Evolutionary conservation across 2,113 vertebrate genomes (phyloP).

Genomic region (Zosterops lateralis): DNA sequence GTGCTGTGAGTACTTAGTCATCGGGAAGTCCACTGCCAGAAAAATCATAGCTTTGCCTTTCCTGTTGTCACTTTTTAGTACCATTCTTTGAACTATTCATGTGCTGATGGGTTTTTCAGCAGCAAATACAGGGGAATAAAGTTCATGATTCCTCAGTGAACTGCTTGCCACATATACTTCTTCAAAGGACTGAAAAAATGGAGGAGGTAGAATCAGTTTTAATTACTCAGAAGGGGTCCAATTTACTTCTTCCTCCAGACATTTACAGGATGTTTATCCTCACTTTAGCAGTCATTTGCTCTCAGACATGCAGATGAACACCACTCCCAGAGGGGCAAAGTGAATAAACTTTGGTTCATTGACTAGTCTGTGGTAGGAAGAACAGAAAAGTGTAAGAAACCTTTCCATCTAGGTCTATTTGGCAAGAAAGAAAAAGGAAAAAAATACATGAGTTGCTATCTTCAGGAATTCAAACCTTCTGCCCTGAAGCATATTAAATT

Average conservation of each 20-base stretch:
- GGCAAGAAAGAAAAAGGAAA: constrained; percentile 54
- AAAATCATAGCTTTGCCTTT: constrained; percentile 39
- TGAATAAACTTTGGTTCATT: constrained; percentile 42
- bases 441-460: constrained; percentile 40
- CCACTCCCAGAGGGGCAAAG: background rate
- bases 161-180: background rate
- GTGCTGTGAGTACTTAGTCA: constrained; percentile 43
- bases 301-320: background rate
- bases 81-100: constrained; percentile 36
- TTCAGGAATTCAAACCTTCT: constrained; percentile 60
- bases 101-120: constrained; percentile 35
- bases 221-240: background rate
- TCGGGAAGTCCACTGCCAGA: constrained; percentile 4
- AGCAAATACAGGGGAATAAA: background rate
- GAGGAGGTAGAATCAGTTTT: background rate
- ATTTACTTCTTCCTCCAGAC: background rate
- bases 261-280: background rate
- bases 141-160: background rate
- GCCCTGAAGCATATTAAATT: constrained; percentile 47
- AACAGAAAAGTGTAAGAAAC: constrained; percentile 24
- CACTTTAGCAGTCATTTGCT: background rate
- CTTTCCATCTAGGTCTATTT: constrained; percentile 61
- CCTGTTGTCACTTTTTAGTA: constrained; percentile 51
- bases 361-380: background rate
- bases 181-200: background rate